These are phyloP conservation scores for Drosophila nr. perissopoda DNA, from an alignment of 2,888 invertebrate genomes.

Conservation along the genomic window DNA sequence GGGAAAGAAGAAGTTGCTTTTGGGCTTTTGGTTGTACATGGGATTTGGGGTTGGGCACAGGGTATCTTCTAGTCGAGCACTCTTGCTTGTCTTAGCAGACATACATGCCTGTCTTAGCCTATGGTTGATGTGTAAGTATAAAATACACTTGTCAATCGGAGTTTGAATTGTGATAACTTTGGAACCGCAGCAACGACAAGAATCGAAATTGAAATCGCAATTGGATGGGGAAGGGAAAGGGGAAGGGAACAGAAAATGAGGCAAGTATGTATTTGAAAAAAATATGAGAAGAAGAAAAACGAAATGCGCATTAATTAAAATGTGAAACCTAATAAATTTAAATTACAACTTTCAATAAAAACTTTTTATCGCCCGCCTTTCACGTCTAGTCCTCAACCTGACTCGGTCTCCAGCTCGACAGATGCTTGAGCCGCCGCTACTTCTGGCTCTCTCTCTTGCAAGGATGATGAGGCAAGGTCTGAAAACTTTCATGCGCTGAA, in stretches of 20 bases:
- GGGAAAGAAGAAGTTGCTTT: background rate
- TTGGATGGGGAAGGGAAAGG: background rate
- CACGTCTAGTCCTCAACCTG: constrained; percentile 13
- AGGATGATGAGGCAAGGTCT: background rate
- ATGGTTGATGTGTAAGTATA: background rate
- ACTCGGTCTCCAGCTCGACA: constrained; percentile 1
- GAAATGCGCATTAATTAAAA: constrained; percentile 78
- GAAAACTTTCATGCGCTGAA: constrained; percentile 68
- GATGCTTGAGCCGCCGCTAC: constrained; percentile 16
- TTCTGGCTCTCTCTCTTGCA: background rate
- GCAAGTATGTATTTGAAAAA: background rate
- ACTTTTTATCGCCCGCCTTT: constrained; percentile 67
- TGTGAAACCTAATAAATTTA: constrained; percentile 80
- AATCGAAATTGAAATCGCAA: background rate
- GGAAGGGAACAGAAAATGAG: background rate
- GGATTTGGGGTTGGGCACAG: background rate
- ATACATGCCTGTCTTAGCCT: background rate
- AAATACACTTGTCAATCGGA: background rate
- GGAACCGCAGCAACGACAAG: constrained; percentile 5
- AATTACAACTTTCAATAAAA: constrained; percentile 78
- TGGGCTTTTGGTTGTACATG: background rate
- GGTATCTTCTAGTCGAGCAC: background rate
- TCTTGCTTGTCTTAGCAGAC: background rate
- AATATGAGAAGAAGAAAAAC: constrained; percentile 2
- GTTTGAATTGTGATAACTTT: background rate